Base-by-base conservation (phyloP, 1,140 invertebrate species). In the Solenopsis fugax region DNA sequence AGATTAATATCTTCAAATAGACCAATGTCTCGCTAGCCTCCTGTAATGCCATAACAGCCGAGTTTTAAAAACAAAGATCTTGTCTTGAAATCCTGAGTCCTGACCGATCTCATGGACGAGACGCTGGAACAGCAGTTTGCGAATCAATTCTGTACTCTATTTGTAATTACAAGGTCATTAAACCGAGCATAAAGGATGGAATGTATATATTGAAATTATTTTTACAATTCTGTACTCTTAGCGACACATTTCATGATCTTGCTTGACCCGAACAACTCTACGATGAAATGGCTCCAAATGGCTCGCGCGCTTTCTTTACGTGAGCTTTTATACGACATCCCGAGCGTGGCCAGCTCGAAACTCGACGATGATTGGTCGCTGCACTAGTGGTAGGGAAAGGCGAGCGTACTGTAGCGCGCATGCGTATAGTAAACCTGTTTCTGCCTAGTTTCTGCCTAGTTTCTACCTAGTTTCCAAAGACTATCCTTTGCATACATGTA, bases 61-160 rank as follows among this genome's bases (percentile, higher is more conserved):
- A 81, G 18, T 67, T 81, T 21, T 88, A 76, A 52, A 86, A 88
- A 73, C 71, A 67, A 6, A 88, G 69, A 21, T 82, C 45, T 29
- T 0, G 77, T 82, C 16, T 82, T 82, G 18, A 87, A 87, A 10
- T 75, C 80, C 10, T 81, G 76, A 18, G 85, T 67, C 69, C 6
- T 81, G 85, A 18, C 76, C 76, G 1, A 88, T 88, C 18, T 87
- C 87, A 60, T 60, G 77, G 9, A 88, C 85, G 0, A 87, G 48
- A 41, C 77, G 73, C 13, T 85, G 87, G 73, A 88, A 88, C 0
- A 82, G 87, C 48, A 88, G n/a, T 45, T 88, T 88, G 37, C 75
- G 91, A 75, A 88, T 88, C 10, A 88, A 13, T 34, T 88, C 84
- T 0, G 67, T 88, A 18, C 75, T 86, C 24, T 88, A 86, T 41